Percentiles rank a stretch among this genome's conserved stretches.
phyloP scores from a whole-genome alignment of 2,797 vertebrate species.

The Enteromius radiatus region DNA sequence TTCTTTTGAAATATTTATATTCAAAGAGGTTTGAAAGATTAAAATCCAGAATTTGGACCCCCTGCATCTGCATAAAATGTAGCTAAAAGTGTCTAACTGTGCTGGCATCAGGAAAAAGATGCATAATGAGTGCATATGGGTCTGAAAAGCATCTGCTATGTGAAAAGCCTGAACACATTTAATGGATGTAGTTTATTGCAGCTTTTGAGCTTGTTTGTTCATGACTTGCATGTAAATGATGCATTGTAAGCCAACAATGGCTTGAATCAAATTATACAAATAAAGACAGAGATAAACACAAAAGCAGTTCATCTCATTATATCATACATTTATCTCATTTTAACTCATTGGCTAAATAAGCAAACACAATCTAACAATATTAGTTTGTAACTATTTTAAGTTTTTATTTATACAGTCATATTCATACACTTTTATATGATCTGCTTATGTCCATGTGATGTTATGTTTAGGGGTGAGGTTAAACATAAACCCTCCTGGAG shows the following conservation, averaged over 20 bases:
- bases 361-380: neutral
- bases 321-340: neutral
- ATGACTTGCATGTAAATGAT: slow-evolving; percentile 28
- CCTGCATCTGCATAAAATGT: neutral
- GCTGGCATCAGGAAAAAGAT: neutral
- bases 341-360: neutral
- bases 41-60: neutral
- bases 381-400: neutral
- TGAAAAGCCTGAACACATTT: neutral
- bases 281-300: neutral
- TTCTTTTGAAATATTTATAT: neutral
- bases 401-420: neutral
- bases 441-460: neutral
- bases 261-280: neutral
- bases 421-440: neutral
- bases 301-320: neutral
- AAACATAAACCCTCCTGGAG: neutral
- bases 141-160: slow-evolving; percentile 19
- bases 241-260: neutral
- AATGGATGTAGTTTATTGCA: slow-evolving; percentile 10
- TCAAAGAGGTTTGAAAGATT: neutral
- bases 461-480: neutral
- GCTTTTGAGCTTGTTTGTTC: neutral
- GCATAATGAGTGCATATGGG: neutral
- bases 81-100: neutral